Evolutionary conservation across 2,113 vertebrate genomes (phyloP).

Genomic region (Strix aluco): DNA sequence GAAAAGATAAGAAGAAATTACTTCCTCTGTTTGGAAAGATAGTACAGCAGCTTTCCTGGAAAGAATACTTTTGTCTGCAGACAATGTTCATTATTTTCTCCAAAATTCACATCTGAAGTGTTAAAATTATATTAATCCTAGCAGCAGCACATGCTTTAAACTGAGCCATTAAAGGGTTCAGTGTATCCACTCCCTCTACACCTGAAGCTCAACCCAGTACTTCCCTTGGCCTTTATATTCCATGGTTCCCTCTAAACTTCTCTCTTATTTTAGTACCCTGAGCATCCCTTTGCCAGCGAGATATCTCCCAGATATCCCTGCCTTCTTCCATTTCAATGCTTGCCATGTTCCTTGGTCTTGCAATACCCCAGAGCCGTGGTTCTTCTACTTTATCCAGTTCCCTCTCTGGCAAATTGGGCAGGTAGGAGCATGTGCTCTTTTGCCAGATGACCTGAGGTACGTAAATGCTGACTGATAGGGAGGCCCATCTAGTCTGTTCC

Average conservation of each 20-base stretch:
- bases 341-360: neutral
- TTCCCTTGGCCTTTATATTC: neutral
- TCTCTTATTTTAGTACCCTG: accelerated
- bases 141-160: neutral
- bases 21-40: neutral
- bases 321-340: neutral
- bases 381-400: neutral
- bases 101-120: neutral
- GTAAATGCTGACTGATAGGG: neutral
- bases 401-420: neutral
- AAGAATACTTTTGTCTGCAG: neutral
- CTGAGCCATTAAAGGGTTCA: neutral
- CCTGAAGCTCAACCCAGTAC: neutral
- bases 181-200: neutral
- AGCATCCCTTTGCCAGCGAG: neutral
- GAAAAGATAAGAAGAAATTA: neutral
- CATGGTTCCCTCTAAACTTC: neutral
- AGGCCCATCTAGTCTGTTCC: neutral
- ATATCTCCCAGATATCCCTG: neutral
- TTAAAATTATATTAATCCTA: neutral
- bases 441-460: neutral
- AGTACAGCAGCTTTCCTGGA: neutral
- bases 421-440: neutral
- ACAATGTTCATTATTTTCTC: neutral
- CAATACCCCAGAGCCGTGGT: neutral